Evolutionary conservation across 2,113 vertebrate genomes (phyloP).

Genomic region (Periophthalmodon schlosseri): DNA sequence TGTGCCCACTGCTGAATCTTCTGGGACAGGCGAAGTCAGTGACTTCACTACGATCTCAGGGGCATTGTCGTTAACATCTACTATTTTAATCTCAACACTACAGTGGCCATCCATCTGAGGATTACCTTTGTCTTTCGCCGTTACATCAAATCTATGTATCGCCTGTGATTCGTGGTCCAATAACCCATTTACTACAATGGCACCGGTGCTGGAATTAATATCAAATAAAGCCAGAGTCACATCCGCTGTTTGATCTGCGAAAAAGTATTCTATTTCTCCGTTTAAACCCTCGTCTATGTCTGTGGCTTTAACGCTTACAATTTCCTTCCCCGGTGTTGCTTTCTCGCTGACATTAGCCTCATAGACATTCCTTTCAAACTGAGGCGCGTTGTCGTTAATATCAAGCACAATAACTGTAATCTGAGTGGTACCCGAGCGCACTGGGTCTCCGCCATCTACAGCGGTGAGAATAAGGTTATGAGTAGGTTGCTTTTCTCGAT

Average conservation of each 20-base stretch:
- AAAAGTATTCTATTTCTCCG: conserved; percentile 70
- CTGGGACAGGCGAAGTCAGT: conserved; percentile 66
- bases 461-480: conserved; percentile 80
- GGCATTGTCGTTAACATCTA: conserved; percentile 76
- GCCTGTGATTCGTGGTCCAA: conserved; percentile 69
- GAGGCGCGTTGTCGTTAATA: conserved; percentile 87
- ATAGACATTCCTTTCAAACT: conserved; percentile 81
- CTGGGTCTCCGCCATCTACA: conserved; percentile 74
- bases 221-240: conserved; percentile 57
- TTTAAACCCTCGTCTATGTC: conserved; percentile 77
- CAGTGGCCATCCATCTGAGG: conserved; percentile 71
- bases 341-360: conserved; percentile 83
- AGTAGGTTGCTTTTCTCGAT: conserved; percentile 72
- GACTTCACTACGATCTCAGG: conserved; percentile 77
- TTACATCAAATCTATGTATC: conserved; percentile 71
- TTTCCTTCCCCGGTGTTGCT: conserved; percentile 65
- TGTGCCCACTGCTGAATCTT: conserved; percentile 70
- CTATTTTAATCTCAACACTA: conserved; percentile 67
- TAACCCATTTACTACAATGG: conserved; percentile 54
- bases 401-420: conserved; percentile 77
- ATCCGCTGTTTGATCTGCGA: conserved; percentile 68
- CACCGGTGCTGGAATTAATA: conserved; percentile 58
- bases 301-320: conserved; percentile 77
- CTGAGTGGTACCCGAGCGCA: conserved; percentile 70
- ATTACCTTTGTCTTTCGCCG: conserved; percentile 74